These are phyloP conservation scores for Odontocerum albicorne DNA, from an alignment of 2,888 invertebrate genomes.

Conservation along the genomic window DNA sequence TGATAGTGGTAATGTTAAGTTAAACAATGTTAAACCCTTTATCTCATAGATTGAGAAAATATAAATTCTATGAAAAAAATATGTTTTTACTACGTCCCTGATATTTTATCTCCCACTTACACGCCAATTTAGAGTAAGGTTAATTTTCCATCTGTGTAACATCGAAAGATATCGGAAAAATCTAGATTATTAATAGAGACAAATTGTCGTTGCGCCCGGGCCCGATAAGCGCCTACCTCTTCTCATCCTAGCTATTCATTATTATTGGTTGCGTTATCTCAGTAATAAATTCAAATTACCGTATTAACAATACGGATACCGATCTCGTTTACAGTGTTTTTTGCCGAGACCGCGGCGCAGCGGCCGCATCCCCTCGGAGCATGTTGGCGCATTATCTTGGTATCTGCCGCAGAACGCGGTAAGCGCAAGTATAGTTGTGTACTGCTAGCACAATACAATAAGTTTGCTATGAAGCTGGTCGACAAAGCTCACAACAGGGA, in stretches of 20 bases:
- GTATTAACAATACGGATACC: conserved; percentile 58
- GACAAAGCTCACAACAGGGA: too few relatives aligned
- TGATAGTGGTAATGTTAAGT: too few relatives aligned
- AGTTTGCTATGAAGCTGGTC: too few relatives aligned
- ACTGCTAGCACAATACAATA: not conserved
- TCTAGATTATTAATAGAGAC: not conserved
- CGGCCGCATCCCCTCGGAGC: too few relatives aligned
- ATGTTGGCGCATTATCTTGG: not conserved
- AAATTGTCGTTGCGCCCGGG: conserved; percentile 3
- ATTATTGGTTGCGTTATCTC: conserved; percentile 29
- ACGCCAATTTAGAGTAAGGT: too few relatives aligned
- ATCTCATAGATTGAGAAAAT: too few relatives aligned
- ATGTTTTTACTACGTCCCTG: too few relatives aligned
- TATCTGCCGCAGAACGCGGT: not conserved
- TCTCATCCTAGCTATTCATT: conserved; percentile 19
- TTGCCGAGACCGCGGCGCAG: conserved; percentile 3
- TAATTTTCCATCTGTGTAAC: too few relatives aligned
- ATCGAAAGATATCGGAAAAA: not conserved
- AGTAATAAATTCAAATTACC: conserved; percentile 62
- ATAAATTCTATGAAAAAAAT: too few relatives aligned
- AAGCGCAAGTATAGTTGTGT: not conserved
- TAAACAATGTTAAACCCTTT: too few relatives aligned
- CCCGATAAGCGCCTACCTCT: conserved; percentile 4
- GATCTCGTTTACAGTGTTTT: conserved; percentile 15
- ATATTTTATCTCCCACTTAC: too few relatives aligned